Evolutionary conservation across 2,797 vertebrate species (phyloP).

Genomic region (Ctenopoma kingsleyae): DNA sequence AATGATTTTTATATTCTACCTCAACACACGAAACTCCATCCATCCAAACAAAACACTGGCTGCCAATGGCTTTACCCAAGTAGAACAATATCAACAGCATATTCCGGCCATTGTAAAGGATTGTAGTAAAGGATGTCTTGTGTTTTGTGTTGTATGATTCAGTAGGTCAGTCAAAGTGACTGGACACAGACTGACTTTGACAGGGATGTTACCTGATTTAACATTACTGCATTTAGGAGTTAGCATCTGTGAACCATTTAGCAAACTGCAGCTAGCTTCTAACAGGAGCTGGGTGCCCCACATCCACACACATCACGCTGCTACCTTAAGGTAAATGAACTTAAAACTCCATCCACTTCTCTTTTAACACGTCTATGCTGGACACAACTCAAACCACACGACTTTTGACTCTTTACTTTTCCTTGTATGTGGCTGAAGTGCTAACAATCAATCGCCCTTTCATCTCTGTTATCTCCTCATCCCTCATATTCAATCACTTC

Average conservation of each 20-base stretch:
- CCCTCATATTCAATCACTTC: conserved; percentile 27
- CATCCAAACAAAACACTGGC: no score
- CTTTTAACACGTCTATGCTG: conserved; percentile 45
- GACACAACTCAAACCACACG: conserved; percentile 41
- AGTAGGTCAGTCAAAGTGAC: no score
- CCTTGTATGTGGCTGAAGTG: conserved; percentile 50
- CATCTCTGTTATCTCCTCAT: conserved; percentile 38
- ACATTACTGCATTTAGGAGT: no score
- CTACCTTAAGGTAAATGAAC: conserved; percentile 44
- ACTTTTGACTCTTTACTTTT: conserved; percentile 19
- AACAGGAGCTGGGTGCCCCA: conserved; percentile 33
- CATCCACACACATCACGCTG: conserved; percentile 22
- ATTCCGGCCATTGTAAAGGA: no score
- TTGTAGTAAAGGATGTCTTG: no score
- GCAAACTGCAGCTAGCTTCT: conserved; percentile 23
- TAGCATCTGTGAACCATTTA: conserved; percentile 50
- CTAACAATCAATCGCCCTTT: conserved; percentile 16
- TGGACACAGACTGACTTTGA: no score
- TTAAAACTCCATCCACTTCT: conserved; percentile 30
- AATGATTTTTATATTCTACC: no score
- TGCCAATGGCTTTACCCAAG: no score
- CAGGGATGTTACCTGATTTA: no score
- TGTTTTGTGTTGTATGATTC: no score
- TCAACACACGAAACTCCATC: no score
- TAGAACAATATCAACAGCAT: no score